Conservation (phyloP, 2,113 vertebrate species). For the Megaleporinus macrocephalus region DNA sequence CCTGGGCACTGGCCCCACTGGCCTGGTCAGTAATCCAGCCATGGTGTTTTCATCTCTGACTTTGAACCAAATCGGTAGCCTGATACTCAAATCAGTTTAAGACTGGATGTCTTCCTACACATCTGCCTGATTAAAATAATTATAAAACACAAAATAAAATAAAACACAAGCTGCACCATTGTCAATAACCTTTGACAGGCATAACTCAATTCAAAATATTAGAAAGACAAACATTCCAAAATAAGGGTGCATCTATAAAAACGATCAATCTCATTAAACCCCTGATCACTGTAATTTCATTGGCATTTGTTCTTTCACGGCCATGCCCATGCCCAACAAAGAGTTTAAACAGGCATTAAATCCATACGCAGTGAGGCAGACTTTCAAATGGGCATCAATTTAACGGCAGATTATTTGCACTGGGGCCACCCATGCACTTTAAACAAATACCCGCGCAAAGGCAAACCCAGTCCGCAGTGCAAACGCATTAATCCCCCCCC, state of each 20-base stretch:
- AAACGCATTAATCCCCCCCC: slow-evolving; percentile 24
- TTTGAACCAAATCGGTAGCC: too few species aligned
- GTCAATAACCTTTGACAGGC: neutral
- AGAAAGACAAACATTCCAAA: slow-evolving; percentile 1
- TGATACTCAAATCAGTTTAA: neutral
- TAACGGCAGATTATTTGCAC: slow-evolving; percentile 34
- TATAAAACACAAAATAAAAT: too few species aligned
- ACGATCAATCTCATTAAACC: slow-evolving; percentile 24
- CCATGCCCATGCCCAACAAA: slow-evolving; percentile 23
- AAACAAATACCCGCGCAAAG: slow-evolving; percentile 45
- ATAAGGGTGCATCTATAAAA: neutral
- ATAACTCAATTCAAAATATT: slow-evolving; percentile 12
- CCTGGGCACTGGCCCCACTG: too few species aligned
- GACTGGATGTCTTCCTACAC: neutral
- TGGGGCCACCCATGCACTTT: slow-evolving; percentile 42
- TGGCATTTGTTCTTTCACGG: too few species aligned
- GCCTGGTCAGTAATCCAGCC: too few species aligned
- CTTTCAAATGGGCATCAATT: slow-evolving; percentile 38
- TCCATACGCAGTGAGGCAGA: slow-evolving; percentile 23
- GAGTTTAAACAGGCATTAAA: slow-evolving; percentile 38
- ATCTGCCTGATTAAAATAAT: neutral
- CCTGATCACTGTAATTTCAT: slow-evolving; percentile 7
- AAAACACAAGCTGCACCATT: neutral
- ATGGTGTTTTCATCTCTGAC: too few species aligned
- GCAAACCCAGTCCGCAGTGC: slow-evolving; percentile 5